Evolutionary conservation across 1,140 invertebrate species (phyloP).

Genomic region (Trichoplusia ni): DNA sequence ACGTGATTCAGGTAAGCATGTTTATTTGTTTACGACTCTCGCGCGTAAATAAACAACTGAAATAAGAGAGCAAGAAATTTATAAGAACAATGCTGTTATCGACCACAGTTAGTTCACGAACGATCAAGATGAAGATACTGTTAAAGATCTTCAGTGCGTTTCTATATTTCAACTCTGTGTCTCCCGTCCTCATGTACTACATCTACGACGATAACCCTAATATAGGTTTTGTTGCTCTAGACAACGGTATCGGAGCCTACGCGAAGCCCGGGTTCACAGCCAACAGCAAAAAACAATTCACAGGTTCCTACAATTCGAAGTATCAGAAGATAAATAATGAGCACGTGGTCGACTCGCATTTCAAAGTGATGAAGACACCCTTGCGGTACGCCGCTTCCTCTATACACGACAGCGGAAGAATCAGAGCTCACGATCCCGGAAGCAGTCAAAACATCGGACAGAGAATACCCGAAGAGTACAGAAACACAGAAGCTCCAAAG

Average conservation of each 20-base stretch:
- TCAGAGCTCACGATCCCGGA: not conserved
- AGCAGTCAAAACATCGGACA: not conserved
- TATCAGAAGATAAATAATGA: slow-evolving; percentile 49
- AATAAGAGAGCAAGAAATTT: slow-evolving; percentile 34
- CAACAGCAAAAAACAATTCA: slow-evolving; percentile 47
- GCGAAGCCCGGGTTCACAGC: slow-evolving; percentile 35
- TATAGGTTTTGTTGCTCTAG: slow-evolving; percentile 37
- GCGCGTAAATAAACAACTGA: slow-evolving; percentile 40
- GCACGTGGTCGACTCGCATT: slow-evolving; percentile 49
- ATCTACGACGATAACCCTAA: slow-evolving; percentile 53
- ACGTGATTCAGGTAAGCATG: not conserved
- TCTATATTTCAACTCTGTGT: slow-evolving; percentile 41
- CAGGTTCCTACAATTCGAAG: slow-evolving; percentile 36
- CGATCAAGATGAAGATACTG: slow-evolving; percentile 44
- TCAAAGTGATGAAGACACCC: slow-evolving; percentile 41
- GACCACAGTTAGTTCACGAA: slow-evolving; percentile 32
- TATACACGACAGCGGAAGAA: not conserved
- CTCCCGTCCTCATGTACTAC: slow-evolving; percentile 46
- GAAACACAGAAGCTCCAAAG: not conserved
- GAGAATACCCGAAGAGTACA: not conserved
- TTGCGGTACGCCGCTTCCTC: slow-evolving; percentile 6
- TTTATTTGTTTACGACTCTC: slow-evolving; percentile 44
- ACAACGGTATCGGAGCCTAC: slow-evolving; percentile 30
- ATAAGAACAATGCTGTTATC: slow-evolving; percentile 44
- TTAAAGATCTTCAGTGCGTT: slow-evolving; percentile 36